Conservation (phyloP, 2,888 invertebrate species). For the Shargacucullia verbasci region DNA sequence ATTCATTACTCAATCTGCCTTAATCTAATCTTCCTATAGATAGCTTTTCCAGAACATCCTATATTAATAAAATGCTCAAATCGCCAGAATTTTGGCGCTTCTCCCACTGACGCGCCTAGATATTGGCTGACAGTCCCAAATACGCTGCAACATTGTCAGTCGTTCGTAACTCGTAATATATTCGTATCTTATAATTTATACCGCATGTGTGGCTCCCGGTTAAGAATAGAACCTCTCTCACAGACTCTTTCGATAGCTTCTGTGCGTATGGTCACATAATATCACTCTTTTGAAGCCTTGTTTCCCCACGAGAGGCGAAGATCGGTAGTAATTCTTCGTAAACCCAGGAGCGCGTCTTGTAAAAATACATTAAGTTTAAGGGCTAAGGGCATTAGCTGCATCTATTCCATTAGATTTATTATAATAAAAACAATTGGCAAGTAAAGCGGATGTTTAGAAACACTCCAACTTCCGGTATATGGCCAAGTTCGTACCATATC, state of each 20-base stretch:
- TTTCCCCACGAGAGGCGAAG: no score
- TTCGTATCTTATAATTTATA: background rate
- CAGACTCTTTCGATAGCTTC: background rate
- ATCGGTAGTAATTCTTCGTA: no score
- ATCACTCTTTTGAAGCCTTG: no score
- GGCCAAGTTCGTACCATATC: slow-evolving; percentile 49
- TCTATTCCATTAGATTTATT: slow-evolving; percentile 17
- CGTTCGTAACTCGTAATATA: slow-evolving; percentile 6
- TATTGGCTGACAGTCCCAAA: slow-evolving; percentile 29
- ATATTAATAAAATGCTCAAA: background rate
- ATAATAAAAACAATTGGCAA: slow-evolving; percentile 12
- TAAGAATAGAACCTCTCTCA: background rate
- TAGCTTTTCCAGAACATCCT: slow-evolving; percentile 8
- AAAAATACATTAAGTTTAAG: background rate
- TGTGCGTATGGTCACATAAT: no score
- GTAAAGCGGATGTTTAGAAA: slow-evolving; percentile 62
- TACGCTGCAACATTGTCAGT: slow-evolving; percentile 7
- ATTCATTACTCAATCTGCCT: no score
- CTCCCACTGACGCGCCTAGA: slow-evolving; percentile 34
- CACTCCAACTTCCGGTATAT: slow-evolving; percentile 43
- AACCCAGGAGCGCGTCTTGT: no score
- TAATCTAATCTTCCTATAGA: no score
- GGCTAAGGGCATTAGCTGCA: slow-evolving; percentile 14
- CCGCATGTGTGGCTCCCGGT: background rate
- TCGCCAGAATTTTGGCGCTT: slow-evolving; percentile 37